Conservation (phyloP, 2,113 vertebrate species). For the Sphyrna mokarran region DNA sequence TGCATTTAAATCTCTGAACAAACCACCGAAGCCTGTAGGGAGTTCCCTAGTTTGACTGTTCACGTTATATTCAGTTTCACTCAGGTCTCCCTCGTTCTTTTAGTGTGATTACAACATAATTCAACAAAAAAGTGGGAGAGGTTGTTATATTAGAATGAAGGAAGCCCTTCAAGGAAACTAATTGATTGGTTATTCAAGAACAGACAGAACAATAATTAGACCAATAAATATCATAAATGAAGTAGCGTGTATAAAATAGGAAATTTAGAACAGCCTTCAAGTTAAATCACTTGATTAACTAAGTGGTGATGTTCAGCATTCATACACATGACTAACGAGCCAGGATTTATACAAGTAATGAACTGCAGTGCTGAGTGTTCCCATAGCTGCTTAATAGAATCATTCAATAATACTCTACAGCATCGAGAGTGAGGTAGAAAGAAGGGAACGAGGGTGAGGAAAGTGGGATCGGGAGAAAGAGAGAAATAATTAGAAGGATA, state of each 20-base stretch:
- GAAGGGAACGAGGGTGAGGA: not conserved
- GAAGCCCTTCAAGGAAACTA: not conserved
- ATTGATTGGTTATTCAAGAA: not conserved
- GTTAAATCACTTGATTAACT: not conserved
- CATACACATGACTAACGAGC: not conserved
- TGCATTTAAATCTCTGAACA: not conserved
- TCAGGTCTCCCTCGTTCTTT: not conserved
- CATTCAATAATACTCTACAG: not conserved
- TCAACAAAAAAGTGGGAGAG: not conserved
- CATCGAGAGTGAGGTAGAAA: not conserved
- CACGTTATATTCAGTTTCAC: not conserved
- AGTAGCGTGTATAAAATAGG: conserved; percentile 1
- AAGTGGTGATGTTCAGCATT: not conserved
- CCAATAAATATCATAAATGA: not conserved
- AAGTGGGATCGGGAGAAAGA: not conserved
- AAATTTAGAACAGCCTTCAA: not conserved
- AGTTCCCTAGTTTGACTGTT: not conserved
- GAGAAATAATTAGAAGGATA: not conserved
- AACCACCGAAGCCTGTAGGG: not conserved
- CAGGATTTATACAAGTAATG: conserved; percentile 1
- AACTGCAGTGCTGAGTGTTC: not conserved
- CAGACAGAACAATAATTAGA: not conserved
- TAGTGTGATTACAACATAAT: not conserved
- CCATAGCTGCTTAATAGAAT: not conserved
- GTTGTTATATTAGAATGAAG: not conserved